Conservation (phyloP, 1,140 invertebrate species). For the Parapsyche elsis region DNA sequence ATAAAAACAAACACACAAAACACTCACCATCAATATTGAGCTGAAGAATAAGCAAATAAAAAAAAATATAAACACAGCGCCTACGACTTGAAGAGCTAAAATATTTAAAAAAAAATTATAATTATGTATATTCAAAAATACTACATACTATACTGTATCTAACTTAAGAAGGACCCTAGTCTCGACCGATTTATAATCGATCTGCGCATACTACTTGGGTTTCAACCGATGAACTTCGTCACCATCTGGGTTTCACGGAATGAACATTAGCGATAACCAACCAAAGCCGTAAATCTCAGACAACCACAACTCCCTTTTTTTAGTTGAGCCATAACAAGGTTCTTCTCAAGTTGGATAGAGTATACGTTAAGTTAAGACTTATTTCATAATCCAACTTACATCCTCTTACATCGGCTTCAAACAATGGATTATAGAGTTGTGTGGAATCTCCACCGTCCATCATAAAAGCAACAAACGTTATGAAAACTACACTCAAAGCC, state of each 20-base stretch:
- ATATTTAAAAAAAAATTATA: conserved; percentile 51
- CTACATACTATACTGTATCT: conserved; percentile 45
- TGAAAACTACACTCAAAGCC: conserved; percentile 77
- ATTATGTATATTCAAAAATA: neutral
- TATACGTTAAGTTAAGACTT: no score
- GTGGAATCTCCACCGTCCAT: conserved; percentile 86
- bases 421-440: conserved; percentile 86
- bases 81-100: conserved; percentile 80
- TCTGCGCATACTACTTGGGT: no score
- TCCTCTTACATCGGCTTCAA: conserved; percentile 83
- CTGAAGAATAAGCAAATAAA: conserved; percentile 75
- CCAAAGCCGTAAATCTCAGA: no score
- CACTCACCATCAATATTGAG: conserved; percentile 72
- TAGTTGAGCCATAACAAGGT: no score
- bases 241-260: no score
- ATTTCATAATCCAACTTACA: conserved; percentile 73
- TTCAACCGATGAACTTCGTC: no score
- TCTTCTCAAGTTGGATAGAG: no score
- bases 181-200: no score
- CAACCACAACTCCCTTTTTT: no score
- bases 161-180: no score
- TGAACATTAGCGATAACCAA: no score
- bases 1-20: conserved; percentile 29
- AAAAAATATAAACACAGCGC: conserved; percentile 78
- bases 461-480: conserved; percentile 80